Base-by-base conservation (phyloP, 2,797 vertebrate species). In the Neosilurus mollespiculum region DNA sequence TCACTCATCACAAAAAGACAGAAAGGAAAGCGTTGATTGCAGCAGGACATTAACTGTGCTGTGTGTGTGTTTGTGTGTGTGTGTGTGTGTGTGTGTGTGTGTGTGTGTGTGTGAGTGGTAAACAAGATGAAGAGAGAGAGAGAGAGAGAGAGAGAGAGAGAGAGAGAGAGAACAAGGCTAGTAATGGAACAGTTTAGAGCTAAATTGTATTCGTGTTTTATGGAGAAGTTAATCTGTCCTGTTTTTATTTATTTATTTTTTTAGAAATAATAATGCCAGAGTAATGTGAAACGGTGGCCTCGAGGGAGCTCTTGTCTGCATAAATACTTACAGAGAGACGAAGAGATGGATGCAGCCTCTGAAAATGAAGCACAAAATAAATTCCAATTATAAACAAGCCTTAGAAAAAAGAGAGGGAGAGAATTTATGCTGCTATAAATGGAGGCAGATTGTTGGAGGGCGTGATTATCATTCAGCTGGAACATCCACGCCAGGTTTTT, bases 351-450 rank as follows among this genome's bases (percentile, higher is more conserved):
- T 58, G 30, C 26, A 22, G 53, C 30, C 20, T 30, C 64, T 30
- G 9, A 80, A 80, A 67, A 43, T 30, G n/a, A 54, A 66, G 11
- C 10, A 2, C 24, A 53, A 66, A 80, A 70, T 69, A 69, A 81
- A 69, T 70, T 70, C 79, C 30, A 69, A 81, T 80, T 80, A 80
- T 69, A 81, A 69, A 58, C 51, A 54, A 43, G 53, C 18, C n/a
- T 51, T 26, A 34, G 2, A 67, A 56, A 34, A 54, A 22, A 56
- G 4, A 30, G 43, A 70, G 7, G 18, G 22, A 18, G 22, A 62
- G 2, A 49, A 64, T 64, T 62, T 78, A 62, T 64, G 37, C 76
- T 49, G 59, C 37, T 78, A 62, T 78, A 78, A 78, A 78, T 16
- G 37, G 34, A 49, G 76, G 58, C 76, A 51, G 76, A 78, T 78